A percentile compares a stretch with the other conserved stretches of the same genome.
These are phyloP conservation scores for Ophiothrix spiculata DNA, from an alignment of 35 echinoderm and acorn worm species.

Conservation along the genomic window DNA sequence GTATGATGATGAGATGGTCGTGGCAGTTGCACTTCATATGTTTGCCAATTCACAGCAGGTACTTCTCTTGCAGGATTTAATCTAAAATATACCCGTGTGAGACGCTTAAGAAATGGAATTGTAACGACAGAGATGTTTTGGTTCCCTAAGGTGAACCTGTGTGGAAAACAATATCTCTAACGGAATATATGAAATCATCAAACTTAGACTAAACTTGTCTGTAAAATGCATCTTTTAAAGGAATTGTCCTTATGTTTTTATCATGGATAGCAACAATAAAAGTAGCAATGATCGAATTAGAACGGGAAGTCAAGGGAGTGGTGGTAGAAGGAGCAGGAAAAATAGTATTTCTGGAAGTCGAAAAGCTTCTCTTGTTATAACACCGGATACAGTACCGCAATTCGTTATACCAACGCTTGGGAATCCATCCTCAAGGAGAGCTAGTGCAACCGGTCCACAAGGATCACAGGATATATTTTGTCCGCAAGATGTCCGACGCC, in stretches of 20 bases:
- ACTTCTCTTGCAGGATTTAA: background rate
- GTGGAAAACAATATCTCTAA: background rate
- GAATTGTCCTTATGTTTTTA: background rate
- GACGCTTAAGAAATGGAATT: background rate
- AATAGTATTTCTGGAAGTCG: background rate
- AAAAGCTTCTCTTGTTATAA: slow-evolving; percentile 5
- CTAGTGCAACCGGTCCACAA: background rate
- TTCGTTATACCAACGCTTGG: slow-evolving; percentile 18
- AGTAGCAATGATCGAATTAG: background rate
- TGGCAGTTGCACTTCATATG: background rate
- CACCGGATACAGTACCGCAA: slow-evolving; percentile 25
- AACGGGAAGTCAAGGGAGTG: background rate
- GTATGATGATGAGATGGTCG: background rate
- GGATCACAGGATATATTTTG: background rate
- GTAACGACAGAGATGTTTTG: background rate
- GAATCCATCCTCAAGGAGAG: background rate
- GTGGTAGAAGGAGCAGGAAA: background rate
- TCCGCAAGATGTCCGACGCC: no score
- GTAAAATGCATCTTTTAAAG: background rate
- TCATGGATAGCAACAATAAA: background rate
- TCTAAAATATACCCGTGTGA: background rate
- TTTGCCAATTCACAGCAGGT: background rate
- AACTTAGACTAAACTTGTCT: background rate
- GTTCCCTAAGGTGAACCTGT: background rate
- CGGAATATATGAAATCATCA: background rate